Conservation (phyloP, 1,140 invertebrate species). For the Druon quercuslanigerum region DNA sequence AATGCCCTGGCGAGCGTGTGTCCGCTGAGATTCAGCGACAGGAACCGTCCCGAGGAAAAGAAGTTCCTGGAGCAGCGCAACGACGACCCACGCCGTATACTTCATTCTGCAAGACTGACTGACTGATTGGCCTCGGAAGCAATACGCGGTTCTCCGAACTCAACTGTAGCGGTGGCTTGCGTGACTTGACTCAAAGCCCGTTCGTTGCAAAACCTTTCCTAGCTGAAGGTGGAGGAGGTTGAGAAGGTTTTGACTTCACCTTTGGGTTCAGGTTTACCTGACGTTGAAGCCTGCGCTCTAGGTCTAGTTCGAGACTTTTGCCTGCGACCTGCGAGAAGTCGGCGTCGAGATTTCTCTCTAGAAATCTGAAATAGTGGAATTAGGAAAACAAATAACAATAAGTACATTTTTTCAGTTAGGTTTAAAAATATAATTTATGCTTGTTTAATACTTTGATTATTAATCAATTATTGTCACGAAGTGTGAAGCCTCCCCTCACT, state of each 20-base stretch:
- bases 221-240: slow-evolving; percentile 20
- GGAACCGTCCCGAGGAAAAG: slow-evolving; percentile 51
- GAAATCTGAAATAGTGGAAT: too few species aligned
- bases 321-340: neutral
- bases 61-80: slow-evolving; percentile 50
- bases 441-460: too few species aligned
- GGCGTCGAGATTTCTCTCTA: neutral
- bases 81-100: slow-evolving; percentile 55
- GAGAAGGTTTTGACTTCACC: slow-evolving; percentile 12
- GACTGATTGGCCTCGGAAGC: slow-evolving; percentile 57
- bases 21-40: slow-evolving; percentile 56
- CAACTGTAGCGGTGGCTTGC: slow-evolving; percentile 55
- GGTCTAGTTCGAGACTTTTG: neutral
- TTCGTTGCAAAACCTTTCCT: slow-evolving; percentile 32
- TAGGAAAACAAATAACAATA: too few species aligned
- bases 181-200: slow-evolving; percentile 63
- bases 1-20: slow-evolving; percentile 59
- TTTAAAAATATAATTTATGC: too few species aligned
- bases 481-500: too few species aligned
- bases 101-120: slow-evolving; percentile 67
- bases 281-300: neutral
- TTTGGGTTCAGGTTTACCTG: neutral
- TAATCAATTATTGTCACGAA: too few species aligned
- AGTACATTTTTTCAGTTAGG: too few species aligned
- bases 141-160: slow-evolving; percentile 56